These are phyloP conservation scores for Romanogobio albipinnatus DNA, from an alignment of 2,113 vertebrate species.

Conservation along the genomic window DNA sequence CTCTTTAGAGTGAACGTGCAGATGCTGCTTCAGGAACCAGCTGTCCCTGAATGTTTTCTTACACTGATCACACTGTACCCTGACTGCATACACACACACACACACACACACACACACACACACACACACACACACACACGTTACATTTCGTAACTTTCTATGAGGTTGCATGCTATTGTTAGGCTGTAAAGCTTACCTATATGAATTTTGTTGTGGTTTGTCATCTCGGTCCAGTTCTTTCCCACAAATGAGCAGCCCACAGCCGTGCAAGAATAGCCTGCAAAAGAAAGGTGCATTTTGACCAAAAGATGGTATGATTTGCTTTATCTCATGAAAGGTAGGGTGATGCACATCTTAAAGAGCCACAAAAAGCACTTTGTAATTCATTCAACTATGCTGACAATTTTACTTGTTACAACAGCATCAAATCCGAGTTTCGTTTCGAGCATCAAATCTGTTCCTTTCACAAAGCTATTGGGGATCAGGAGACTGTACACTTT, in stretches of 20 bases:
- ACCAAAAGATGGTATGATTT: neutral
- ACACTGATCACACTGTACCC: conserved; percentile 79
- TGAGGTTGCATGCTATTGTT: neutral
- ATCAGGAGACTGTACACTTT: neutral
- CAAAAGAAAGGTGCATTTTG: too few relatives aligned
- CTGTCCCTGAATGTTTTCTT: conserved; percentile 79
- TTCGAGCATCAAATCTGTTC: too few relatives aligned
- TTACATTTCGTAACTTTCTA: neutral
- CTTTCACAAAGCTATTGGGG: neutral
- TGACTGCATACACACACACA: conserved; percentile 45
- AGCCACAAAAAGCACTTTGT: neutral
- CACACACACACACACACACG: neutral
- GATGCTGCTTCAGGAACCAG: conserved; percentile 85
- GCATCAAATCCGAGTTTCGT: too few relatives aligned
- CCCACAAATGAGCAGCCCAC: conserved; percentile 81
- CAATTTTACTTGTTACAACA: neutral
- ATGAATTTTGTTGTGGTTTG: conserved; percentile 84
- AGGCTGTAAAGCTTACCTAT: conserved; percentile 68
- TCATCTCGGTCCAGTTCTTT: conserved; percentile 89
- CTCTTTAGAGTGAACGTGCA: conserved; percentile 74
- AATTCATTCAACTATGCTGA: neutral
- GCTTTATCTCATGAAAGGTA: neutral
- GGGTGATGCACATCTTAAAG: neutral
- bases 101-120: neutral
- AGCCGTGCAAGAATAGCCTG: conserved; percentile 86